Evolutionary conservation across 2,888 invertebrate genomes (phyloP).

Genomic region (Cremastobaeus sp.): DNA sequence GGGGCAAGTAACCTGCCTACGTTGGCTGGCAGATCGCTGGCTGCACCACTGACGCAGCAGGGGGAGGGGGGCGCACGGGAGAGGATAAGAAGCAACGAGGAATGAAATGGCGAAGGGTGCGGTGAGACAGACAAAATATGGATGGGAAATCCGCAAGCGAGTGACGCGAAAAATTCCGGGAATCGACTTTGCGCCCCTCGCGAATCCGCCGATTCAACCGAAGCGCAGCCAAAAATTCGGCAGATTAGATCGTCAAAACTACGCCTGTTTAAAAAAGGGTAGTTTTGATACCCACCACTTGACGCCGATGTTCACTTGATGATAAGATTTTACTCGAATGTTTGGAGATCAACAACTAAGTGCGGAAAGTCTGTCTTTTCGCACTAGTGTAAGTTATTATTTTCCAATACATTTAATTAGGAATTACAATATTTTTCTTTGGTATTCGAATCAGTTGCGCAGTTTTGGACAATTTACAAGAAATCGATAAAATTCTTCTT

Average conservation of each 20-base stretch:
- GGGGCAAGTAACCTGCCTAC: slow-evolving; percentile 41
- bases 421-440: too few relatives aligned
- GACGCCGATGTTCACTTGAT: too few relatives aligned
- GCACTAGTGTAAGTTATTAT: too few relatives aligned
- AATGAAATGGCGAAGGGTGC: slow-evolving; percentile 52
- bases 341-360: too few relatives aligned
- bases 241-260: slow-evolving; percentile 40
- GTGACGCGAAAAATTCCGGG: slow-evolving; percentile 49
- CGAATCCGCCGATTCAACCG: slow-evolving; percentile 28
- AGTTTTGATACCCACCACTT: too few relatives aligned
- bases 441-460: too few relatives aligned
- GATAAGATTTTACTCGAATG: too few relatives aligned
- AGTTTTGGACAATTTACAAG: too few relatives aligned
- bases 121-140: slow-evolving; percentile 55
- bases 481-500: too few relatives aligned
- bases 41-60: slow-evolving; percentile 4
- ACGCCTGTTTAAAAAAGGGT: too few relatives aligned
- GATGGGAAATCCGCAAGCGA: slow-evolving; percentile 50
- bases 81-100: slow-evolving; percentile 53
- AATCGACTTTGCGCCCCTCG: slow-evolving; percentile 47
- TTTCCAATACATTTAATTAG: too few relatives aligned
- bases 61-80: slow-evolving; percentile 6
- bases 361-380: too few relatives aligned
- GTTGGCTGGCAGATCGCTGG: slow-evolving; percentile 34
- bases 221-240: slow-evolving; percentile 24